phyloP scores from a whole-genome alignment of 2,797 vertebrate genomes.

The Podargus strigoides region DNA sequence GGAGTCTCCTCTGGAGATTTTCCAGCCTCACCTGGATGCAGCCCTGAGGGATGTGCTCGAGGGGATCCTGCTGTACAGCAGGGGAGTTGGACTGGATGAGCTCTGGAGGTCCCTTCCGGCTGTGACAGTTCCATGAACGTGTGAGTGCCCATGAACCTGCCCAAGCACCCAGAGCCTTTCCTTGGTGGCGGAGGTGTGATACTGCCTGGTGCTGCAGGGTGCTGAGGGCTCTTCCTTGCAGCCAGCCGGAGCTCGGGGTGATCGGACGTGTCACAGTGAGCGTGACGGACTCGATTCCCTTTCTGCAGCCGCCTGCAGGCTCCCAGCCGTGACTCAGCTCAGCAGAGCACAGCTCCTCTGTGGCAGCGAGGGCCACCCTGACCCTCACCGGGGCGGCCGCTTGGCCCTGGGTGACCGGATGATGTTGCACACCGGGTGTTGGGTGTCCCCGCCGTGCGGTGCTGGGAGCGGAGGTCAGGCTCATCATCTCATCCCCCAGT shows the following conservation, averaged over 20 bases:
- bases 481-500: rapidly evolving
- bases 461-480: rapidly evolving
- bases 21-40: too few relatives aligned
- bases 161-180: rapidly evolving
- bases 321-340: neutral
- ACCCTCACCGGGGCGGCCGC: neutral
- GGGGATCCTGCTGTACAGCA: too few relatives aligned
- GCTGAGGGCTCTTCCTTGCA: neutral
- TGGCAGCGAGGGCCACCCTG: neutral
- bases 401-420: rapidly evolving
- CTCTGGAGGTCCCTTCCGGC: too few relatives aligned
- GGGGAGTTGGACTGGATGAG: too few relatives aligned
- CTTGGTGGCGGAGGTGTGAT: rapidly evolving
- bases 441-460: too few relatives aligned
- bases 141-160: neutral
- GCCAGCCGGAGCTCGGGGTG: neutral
- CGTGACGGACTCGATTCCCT: neutral
- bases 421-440: rapidly evolving
- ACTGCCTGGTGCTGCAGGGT: neutral
- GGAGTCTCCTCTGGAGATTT: too few relatives aligned
- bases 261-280: rapidly evolving
- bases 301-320: neutral
- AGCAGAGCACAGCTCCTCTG: neutral
- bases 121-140: too few relatives aligned
- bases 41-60: too few relatives aligned